Evolutionary conservation across 2,113 vertebrate species (phyloP).

Genomic region (Empidonax alnorum): DNA sequence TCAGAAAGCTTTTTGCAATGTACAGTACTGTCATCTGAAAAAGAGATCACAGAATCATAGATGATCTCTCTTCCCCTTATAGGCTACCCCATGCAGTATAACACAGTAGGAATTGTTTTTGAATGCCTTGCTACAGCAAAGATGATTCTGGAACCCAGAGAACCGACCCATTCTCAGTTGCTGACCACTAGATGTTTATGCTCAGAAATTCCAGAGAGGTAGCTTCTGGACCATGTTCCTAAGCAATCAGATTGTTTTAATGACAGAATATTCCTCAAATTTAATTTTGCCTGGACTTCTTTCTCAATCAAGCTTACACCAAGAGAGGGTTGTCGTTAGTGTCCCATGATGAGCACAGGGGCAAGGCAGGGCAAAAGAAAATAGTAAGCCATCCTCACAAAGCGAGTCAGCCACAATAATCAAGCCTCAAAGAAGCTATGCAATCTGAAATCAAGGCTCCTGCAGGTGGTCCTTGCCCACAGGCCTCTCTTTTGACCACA

Average conservation of each 20-base stretch:
- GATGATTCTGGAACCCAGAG: neutral
- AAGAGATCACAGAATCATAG: neutral
- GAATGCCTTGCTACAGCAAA: neutral
- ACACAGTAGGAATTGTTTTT: neutral
- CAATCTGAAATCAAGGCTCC: neutral
- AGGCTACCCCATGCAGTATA: neutral
- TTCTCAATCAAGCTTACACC: neutral
- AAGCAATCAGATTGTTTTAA: neutral
- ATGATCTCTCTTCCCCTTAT: neutral
- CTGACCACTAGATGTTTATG: neutral
- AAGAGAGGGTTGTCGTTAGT: neutral
- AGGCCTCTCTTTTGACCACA: constrained; percentile 12
- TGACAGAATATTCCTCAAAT: neutral
- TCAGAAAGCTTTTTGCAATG: neutral
- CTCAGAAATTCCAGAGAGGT: neutral
- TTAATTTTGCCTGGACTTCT: neutral
- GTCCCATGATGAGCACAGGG: neutral
- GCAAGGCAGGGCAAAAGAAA: neutral
- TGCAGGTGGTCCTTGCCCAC: neutral
- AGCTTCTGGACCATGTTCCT: neutral
- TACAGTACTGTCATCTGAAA: neutral
- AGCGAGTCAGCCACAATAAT: neutral
- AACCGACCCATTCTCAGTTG: neutral
- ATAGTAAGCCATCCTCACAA: neutral
- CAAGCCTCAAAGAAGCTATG: neutral